Evolutionary conservation across 2,797 vertebrate genomes (phyloP).

Genomic region (Sebastes steindachneri): DNA sequence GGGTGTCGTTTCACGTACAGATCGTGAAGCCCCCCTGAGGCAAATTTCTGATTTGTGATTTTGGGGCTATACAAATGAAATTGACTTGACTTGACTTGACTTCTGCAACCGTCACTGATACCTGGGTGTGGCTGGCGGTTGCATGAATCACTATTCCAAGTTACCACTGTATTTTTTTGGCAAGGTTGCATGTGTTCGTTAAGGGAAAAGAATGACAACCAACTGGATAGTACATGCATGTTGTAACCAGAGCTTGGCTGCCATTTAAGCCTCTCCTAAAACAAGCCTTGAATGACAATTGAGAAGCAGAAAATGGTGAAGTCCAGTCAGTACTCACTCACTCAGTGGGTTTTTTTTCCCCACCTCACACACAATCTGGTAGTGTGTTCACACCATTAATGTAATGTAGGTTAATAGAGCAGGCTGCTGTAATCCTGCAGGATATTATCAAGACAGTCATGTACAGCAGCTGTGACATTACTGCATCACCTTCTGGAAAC

Average conservation of each 20-base stretch:
- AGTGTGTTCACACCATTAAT: constrained; percentile 30
- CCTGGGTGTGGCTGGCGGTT: constrained; percentile 72
- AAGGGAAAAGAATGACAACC: constrained; percentile 17
- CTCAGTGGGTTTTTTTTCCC: not conserved
- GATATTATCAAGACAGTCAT: constrained; percentile 41
- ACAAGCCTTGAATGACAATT: not conserved
- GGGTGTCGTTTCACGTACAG: no score
- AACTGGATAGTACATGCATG: constrained; percentile 15
- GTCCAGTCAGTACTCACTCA: not conserved
- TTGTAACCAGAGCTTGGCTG: constrained; percentile 24
- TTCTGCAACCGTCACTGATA: constrained; percentile 37
- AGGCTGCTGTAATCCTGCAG: constrained; percentile 68
- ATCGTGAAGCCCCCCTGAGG: no score
- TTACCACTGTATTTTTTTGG: constrained; percentile 34
- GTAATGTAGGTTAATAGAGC: constrained; percentile 76
- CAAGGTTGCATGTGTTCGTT: constrained; percentile 30
- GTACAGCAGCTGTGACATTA: constrained; percentile 50
- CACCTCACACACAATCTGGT: constrained; percentile 16
- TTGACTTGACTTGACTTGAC: no score
- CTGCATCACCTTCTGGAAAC: constrained; percentile 31
- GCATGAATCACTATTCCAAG: constrained; percentile 36
- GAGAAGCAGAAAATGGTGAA: constrained; percentile 1
- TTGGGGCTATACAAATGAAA: no score
- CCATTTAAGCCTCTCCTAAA: constrained; percentile 9
- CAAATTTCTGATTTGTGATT: no score